Percentiles rank a stretch among this genome's conserved stretches.
Evolutionary conservation across 1,140 invertebrate species (phyloP).

Genomic region (Drosophila prosaltans): DNA sequence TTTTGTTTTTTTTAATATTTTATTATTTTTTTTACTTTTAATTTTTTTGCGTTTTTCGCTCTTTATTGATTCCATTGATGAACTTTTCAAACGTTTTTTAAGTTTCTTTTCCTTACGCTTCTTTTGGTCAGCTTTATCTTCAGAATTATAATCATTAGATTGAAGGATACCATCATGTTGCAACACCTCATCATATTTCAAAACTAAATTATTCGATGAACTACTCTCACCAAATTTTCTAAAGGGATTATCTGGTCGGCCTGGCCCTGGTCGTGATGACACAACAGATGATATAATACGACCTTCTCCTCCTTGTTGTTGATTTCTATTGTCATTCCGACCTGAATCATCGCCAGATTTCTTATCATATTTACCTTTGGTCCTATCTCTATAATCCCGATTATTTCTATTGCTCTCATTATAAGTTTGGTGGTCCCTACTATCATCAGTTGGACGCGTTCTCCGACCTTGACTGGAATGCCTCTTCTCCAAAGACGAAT

Average conservation of each 20-base stretch:
- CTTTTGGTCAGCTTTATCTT: conserved; percentile 49
- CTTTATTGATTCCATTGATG: conserved; percentile 61
- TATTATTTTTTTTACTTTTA: conserved; percentile 69
- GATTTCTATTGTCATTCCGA: conserved; percentile 32
- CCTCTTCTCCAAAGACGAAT: conserved; percentile 29
- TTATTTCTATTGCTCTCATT: conserved; percentile 41
- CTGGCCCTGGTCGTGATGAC: conserved; percentile 26
- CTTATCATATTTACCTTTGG: conserved; percentile 40
- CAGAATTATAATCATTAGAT: conserved; percentile 26
- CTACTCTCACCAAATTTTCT: conserved; percentile 56
- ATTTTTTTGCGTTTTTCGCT: conserved; percentile 64
- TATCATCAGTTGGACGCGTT: conserved; percentile 18
- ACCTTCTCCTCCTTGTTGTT: conserved; percentile 36
- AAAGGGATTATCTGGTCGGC: conserved; percentile 64
- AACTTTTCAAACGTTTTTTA: conserved; percentile 59
- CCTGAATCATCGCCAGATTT: conserved; percentile 45
- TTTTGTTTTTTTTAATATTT: conserved; percentile 69
- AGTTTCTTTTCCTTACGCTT: conserved; percentile 66
- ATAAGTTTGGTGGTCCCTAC: conserved; percentile 5
- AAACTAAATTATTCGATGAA: conserved; percentile 43
- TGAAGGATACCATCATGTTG: conserved; percentile 32
- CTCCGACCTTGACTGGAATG: conserved; percentile 31
- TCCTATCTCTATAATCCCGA: conserved; percentile 41
- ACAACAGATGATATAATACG: conserved; percentile 53
- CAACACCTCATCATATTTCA: conserved; percentile 52